Evolutionary conservation across 1,140 invertebrate species (phyloP), one percentile per base, ranked within the genome.

Genomic region (Leptonema lineaticorne): DNA sequence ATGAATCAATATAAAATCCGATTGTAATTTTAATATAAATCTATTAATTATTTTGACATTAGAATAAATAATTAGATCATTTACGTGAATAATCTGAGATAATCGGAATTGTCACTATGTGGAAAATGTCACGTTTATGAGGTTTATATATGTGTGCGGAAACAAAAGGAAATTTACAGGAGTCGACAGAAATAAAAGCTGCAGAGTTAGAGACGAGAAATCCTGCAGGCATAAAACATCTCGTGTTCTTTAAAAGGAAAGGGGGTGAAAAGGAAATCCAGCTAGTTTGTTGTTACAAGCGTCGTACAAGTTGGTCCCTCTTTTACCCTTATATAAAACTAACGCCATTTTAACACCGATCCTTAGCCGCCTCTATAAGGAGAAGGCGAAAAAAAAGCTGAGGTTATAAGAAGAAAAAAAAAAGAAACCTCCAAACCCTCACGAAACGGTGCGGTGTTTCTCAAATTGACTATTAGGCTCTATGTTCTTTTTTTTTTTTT

Each of bases 241-340:
- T 64, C 24, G 62, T 50, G 22, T 26, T n/a, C n/a, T n/a, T n/a
- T n/a, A n/a, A n/a, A n/a, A n/a, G n/a, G n/a, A n/a, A n/a, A n/a
- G 37, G 62, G 24, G 20, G 27, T 50, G 62, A 64, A 48, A n/a
- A n/a, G n/a, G n/a, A n/a, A n/a, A n/a, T n/a, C n/a, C n/a, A 64
- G 62, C 62, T 46, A 64, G 62, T 64, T 64, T 64, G 62, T 64
- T 64, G 62, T 50, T 64, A 64, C 62, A 63, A 63, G 60, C 30
- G 60, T n/a, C n/a, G 28, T 63, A 63, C 60, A 64, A 64, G 62
- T 64, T 64, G 62, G 62, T 16, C 62, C 62, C 14, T 63, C 22
- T n/a, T n/a, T 50, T 48, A 45, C 26, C 33, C 24, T 64, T 22
- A 64, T 64, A 64, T 50, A 64, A 64, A 29, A 50, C 58, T 62